A percentile compares a stretch with the other conserved stretches of the same genome.
Conservation (phyloP, 2,797 vertebrate genomes). For the Leptodactylus fallax region DNA sequence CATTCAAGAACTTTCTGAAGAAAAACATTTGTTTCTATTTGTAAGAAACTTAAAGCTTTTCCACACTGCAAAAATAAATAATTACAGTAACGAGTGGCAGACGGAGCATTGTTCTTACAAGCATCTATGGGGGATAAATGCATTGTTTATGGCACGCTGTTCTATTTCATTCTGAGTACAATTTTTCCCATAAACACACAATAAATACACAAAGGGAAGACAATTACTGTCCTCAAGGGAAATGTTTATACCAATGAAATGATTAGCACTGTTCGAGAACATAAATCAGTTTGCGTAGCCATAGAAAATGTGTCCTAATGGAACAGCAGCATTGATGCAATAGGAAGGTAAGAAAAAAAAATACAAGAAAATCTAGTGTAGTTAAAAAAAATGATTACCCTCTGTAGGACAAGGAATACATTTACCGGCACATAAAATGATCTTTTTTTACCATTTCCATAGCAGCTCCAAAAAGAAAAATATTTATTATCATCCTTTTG, state of each 20-base stretch:
- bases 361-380: constrained; percentile 20
- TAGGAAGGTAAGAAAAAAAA: constrained; percentile 40
- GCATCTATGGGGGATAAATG: constrained; percentile 49
- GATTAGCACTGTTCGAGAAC: constrained; percentile 45
- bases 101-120: constrained; percentile 34
- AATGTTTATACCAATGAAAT: constrained; percentile 62
- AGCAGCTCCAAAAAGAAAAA: constrained; percentile 44
- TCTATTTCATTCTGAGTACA: constrained; percentile 59
- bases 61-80: constrained; percentile 53
- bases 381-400: constrained; percentile 39
- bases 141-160: constrained; percentile 44
- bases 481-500: constrained; percentile 34
- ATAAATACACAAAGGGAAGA: constrained; percentile 52
- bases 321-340: not conserved
- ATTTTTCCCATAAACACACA: constrained; percentile 59
- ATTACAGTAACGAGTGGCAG: constrained; percentile 52
- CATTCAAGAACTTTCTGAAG: not conserved
- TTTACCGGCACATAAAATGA: constrained; percentile 32
- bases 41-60: constrained; percentile 13
- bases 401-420: constrained; percentile 31
- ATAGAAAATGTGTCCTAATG: constrained; percentile 47
- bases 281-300: constrained; percentile 55
- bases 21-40: constrained; percentile 16
- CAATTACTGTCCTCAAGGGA: constrained; percentile 40
- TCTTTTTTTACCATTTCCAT: constrained; percentile 39